Evolutionary conservation across 1,140 invertebrate species (phyloP).

Genomic region (Aphaenogaster ashmeadi): DNA sequence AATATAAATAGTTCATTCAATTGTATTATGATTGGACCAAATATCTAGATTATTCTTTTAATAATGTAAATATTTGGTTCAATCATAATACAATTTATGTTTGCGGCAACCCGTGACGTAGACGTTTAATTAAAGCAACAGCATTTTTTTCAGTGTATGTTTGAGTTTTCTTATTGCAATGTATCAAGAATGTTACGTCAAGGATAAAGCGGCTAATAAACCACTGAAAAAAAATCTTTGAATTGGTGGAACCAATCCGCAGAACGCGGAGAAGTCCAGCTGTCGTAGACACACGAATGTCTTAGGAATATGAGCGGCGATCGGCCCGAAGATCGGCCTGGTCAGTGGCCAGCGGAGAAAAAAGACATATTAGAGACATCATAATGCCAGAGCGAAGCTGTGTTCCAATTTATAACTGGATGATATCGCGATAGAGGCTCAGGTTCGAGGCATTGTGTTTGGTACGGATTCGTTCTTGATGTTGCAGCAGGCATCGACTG

Average conservation of each 20-base stretch:
- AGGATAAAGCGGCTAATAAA: neutral
- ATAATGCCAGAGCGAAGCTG: constrained; percentile 86
- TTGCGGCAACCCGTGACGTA: too few relatives aligned
- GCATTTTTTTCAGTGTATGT: too few relatives aligned
- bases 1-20: too few relatives aligned
- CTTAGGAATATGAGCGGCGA: constrained; percentile 46
- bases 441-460: constrained; percentile 86
- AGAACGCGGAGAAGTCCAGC: neutral
- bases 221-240: constrained; percentile 1
- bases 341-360: constrained; percentile 78
- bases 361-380: constrained; percentile 88
- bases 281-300: neutral
- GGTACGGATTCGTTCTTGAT: constrained; percentile 82
- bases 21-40: too few relatives aligned
- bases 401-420: constrained; percentile 88
- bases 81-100: too few relatives aligned
- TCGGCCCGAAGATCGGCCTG: constrained; percentile 66
- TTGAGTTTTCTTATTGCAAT: neutral
- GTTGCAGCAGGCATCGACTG: constrained; percentile 81
- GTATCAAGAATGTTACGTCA: neutral
- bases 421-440: constrained; percentile 87
- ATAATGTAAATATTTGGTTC: too few relatives aligned
- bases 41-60: too few relatives aligned
- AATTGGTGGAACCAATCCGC: neutral
- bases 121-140: too few relatives aligned